These are phyloP conservation scores for Andrena flavipes DNA, from an alignment of 2,888 invertebrate species.

Conservation along the genomic window DNA sequence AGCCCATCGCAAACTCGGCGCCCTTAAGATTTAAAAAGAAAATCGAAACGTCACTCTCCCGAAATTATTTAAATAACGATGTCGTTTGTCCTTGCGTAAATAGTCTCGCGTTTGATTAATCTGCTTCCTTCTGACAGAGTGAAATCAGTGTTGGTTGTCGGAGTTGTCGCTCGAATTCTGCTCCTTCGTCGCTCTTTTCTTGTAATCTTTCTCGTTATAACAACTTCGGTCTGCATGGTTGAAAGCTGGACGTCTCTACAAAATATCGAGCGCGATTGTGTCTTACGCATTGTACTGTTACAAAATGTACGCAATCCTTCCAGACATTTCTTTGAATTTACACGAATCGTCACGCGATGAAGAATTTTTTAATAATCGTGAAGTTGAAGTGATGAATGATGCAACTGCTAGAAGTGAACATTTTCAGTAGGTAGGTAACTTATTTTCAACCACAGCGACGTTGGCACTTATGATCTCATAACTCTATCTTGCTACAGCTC, in stretches of 20 bases:
- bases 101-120: conserved; percentile 34
- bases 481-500: too few species aligned
- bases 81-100: conserved; percentile 15
- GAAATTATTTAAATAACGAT: conserved; percentile 14
- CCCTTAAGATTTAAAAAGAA: conserved; percentile 18
- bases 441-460: too few species aligned
- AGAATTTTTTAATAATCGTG: neutral
- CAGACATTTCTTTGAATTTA: conserved; percentile 13
- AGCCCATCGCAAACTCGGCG: conserved; percentile 22
- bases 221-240: neutral
- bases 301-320: conserved; percentile 33
- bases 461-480: too few species aligned
- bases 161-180: conserved; percentile 8
- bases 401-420: too few species aligned
- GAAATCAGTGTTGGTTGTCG: conserved; percentile 13
- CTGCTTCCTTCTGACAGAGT: neutral
- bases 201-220: neutral
- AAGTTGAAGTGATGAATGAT: too few species aligned
- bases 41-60: neutral
- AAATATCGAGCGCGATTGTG: conserved; percentile 45
- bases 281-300: conserved; percentile 41
- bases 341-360: neutral
- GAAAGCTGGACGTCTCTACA: conserved; percentile 4
- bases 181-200: neutral
- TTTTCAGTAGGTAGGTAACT: too few species aligned